Evolutionary conservation across 2,113 vertebrate species (phyloP), one percentile per base, ranked within the genome.

Genomic region (Gymnorhina tibicen): DNA sequence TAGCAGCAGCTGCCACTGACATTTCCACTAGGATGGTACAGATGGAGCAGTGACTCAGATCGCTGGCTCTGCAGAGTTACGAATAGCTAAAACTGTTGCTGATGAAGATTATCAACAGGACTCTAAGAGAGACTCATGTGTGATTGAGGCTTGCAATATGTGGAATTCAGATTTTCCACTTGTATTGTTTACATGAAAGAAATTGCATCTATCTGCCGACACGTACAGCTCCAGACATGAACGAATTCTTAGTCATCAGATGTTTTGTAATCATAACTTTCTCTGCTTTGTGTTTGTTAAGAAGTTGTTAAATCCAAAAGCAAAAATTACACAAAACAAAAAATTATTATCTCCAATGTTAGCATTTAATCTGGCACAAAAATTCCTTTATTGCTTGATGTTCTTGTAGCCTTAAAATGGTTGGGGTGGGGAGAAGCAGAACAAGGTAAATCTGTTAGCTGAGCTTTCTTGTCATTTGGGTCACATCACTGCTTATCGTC

Each of bases 21-120:
- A 91, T 96, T 96, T 97, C 95, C 87, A 72, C 60, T 72, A 93
- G 81, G 80, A 91, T 95, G 41, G 80, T 91, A 60, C 95, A 96
- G 96, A 97, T 97, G 94, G 94, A 96, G 69, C 89, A 85, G 84
- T 95, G 95, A 97, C 86, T 96, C 95, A 97, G 89, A 97, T 92
- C 33, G 8, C 80, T 92, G 84, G 94, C 56, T 92, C 73, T 81
- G 59, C 4, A 6, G 56, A 91, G 68, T 49, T 95, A 89, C 9
- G 24, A 93, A 82, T 22, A 92, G 69, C 33, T 93, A 47, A 97
- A 91, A 92, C 64, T 68, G 53, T 64, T 91, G 44, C 44, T 75
- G 79, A 78, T 78, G 60, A 63, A 91, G 24, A 92, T 81, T 76
- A 73, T 79, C 85, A 90, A 64, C 17, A 85, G n/a, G 53, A 18